Evolutionary conservation across 2,113 vertebrate species (phyloP).

Genomic region (Gracilinanus agilis): DNA sequence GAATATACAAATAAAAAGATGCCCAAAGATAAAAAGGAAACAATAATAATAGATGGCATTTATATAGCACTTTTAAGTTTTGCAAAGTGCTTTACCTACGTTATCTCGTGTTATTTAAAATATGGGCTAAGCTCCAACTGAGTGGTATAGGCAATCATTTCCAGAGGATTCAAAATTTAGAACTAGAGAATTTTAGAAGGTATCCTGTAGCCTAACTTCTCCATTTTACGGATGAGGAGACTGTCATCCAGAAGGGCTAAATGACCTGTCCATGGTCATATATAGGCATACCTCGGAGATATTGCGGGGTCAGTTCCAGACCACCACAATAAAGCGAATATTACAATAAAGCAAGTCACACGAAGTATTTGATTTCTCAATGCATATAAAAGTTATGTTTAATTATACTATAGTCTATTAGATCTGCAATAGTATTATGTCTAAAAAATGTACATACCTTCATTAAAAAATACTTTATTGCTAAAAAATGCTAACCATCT

Average conservation of each 20-base stretch:
- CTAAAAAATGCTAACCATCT: background rate
- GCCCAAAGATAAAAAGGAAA: background rate
- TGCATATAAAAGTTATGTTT: background rate
- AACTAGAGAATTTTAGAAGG: background rate
- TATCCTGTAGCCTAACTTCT: background rate
- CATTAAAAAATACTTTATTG: slow-evolving; percentile 1
- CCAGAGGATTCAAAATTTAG: background rate
- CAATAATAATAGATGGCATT: background rate
- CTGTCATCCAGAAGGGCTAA: background rate
- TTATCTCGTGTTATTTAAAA: background rate
- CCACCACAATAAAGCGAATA: background rate
- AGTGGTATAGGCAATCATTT: background rate
- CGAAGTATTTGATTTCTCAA: background rate
- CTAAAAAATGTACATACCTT: background rate
- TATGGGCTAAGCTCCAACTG: background rate
- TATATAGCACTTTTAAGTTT: background rate
- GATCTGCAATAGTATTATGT: background rate
- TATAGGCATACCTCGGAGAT: background rate
- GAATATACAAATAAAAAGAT: background rate
- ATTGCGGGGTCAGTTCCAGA: background rate
- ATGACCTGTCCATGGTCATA: background rate
- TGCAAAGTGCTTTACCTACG: background rate
- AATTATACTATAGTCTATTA: background rate
- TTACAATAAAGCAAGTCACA: background rate
- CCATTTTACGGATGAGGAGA: background rate